Percentiles rank a stretch among this genome's conserved stretches.
phyloP scores from a whole-genome alignment of 2,888 invertebrate genomes.

The Oscheius onirici region DNA sequence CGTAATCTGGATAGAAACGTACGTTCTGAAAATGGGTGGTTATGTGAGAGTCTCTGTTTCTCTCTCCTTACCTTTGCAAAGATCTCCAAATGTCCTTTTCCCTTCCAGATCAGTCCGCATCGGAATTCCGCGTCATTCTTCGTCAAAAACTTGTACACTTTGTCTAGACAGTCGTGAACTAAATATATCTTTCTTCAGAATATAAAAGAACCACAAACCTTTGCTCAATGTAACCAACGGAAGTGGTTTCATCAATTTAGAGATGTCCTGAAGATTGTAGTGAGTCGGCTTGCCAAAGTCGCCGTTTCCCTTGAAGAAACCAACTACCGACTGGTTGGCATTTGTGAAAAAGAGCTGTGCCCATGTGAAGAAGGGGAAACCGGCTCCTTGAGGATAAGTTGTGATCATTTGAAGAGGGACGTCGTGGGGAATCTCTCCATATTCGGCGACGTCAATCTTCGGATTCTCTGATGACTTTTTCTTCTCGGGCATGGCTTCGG shows the following conservation, averaged over 20 bases:
- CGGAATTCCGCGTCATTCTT: constrained; percentile 68
- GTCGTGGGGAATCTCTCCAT: constrained; percentile 54
- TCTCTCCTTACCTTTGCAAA: constrained; percentile 52
- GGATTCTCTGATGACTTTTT: constrained; percentile 59
- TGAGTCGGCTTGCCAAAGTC: constrained; percentile 70
- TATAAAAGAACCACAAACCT: constrained; percentile 36
- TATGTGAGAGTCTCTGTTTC: neutral
- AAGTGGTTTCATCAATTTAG: constrained; percentile 71
- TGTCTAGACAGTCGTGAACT: constrained; percentile 70
- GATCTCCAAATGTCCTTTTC: constrained; percentile 67
- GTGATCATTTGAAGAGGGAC: constrained; percentile 64
- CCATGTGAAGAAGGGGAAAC: constrained; percentile 71
- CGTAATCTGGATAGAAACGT: neutral
- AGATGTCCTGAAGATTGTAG: constrained; percentile 66
- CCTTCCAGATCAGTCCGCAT: constrained; percentile 69
- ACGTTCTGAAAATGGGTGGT: neutral
- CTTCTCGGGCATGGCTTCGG: constrained; percentile 58
- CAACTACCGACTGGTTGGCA: constrained; percentile 66
- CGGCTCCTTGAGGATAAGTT: constrained; percentile 70
- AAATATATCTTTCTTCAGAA: constrained; percentile 3
- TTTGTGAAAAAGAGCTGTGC: constrained; percentile 70
- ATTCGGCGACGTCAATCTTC: constrained; percentile 61
- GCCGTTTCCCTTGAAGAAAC: constrained; percentile 70
- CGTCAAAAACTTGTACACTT: constrained; percentile 67
- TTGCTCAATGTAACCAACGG: constrained; percentile 68